Base-by-base conservation (phyloP, 1,140 invertebrate species). In the Diorhabda elongata region DNA sequence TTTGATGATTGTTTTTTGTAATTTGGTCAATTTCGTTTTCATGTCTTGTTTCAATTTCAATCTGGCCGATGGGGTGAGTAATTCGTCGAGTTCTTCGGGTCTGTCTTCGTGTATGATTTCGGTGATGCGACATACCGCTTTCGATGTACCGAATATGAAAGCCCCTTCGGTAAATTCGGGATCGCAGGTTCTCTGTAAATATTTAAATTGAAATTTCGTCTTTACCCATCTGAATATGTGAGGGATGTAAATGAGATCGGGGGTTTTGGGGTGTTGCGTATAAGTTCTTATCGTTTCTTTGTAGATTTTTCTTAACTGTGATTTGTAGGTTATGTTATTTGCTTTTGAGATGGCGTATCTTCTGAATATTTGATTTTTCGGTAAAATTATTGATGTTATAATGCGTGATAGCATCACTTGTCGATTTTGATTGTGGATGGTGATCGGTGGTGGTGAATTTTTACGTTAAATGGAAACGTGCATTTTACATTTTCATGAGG, bases 141-240 rank as follows among this genome's bases (percentile, higher is more conserved):
- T 73, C 0, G 70, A 75, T 8, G 66, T 67, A 41, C 80, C 80
- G 58, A 77, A 80, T 44, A 81, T 81, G 64, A 81, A 81, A 5
- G 77, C 79, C 1, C 80, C 80, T 70, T 81, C 80, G 6, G 73
- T 71, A 69, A 81, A 81, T 42, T 80, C 77, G 2, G 77, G 76
- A 63, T 81, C 80, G 77, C 79, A 81, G 5, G 71, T 72, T 57
- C 69, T 77, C 67, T 78, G 64, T 43, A 81, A 61, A 61, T 77
- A 73, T 68, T 80, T 81, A 41, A 81, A 78, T 44, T 74, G 75
- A 41, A 78, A 57, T 66, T 81, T 81, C 7, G 74, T 77, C 59
- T 76, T 77, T 43, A 81, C 26, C 80, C 80, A 81, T 66, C 78
- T 74, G 2, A 79, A 66, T 2, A 81, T 59, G 44, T 77, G 75